Evolutionary conservation across 1,140 invertebrate genomes (phyloP), one percentile per base, ranked within the genome.

Genomic region (Micrasema longulum): DNA sequence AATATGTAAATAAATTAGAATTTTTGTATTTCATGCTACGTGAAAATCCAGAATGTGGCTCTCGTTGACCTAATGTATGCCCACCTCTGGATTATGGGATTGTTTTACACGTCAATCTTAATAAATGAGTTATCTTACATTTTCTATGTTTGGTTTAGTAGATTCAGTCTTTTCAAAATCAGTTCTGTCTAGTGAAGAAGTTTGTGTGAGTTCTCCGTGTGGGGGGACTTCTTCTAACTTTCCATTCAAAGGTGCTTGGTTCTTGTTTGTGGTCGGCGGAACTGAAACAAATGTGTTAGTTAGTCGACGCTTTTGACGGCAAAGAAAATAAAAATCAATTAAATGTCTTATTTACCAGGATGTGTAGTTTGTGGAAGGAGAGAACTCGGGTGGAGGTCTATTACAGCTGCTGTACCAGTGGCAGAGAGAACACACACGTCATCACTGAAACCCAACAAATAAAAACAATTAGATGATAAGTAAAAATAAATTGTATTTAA

Each of bases 361-460:
- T 60, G 18, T 1, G 35, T 1, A 22, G 64, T 6, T 1, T 53
- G 50, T 20, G 48, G 36, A 16, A 53, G 26, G 20, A 66, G 64
- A 16, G 50, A 55, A 68, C 26, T 64, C 5, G 67, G 71, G 23
- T 71, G 47, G 9, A 76, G 38, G 53, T 76, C 70, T 36, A 97
- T 91, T 7, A 96, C 89, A 0, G 95, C 97, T 2, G 97, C 97
- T 0, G 97, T 99, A 0, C 97, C 97, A 23, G 89, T 92, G 0
- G 95, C 96, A 74, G 95, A 98, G 41, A 99, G 79, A 0, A 99
- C 91, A 78, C 96, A 97, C 0, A 99, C 93, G 78, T 99, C 97
- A 78, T 98, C 97, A 78, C 95, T 95, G 79, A 11, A 86, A 81
- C 57, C 68, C 26, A 67, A 48, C 26, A 69, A 52, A 69, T 38